phyloP scores from a whole-genome alignment of 2,113 vertebrate species.

The Neolamprologus ventralis region DNA sequence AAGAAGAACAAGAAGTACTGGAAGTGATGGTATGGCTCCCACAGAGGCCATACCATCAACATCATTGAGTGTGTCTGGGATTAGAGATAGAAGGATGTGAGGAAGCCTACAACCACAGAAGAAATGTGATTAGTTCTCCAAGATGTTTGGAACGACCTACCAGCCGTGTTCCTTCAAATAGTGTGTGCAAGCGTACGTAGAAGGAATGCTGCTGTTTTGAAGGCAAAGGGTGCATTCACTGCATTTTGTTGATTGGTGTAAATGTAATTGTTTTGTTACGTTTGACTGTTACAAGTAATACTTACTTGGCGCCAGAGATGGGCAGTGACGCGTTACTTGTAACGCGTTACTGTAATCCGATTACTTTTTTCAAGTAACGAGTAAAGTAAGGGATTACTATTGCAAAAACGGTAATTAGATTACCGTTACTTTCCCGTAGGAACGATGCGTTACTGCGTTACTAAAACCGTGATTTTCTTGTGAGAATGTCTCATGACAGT shows the following conservation, averaged over 20 bases:
- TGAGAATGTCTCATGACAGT: no score
- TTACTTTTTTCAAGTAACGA: no score
- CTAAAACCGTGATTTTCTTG: no score
- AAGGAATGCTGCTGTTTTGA: background rate
- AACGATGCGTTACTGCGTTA: no score
- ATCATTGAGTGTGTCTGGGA: background rate
- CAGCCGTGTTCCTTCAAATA: background rate
- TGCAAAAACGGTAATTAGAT: no score
- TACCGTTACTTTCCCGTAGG: no score
- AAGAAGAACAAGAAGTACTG: background rate
- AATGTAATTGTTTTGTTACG: background rate
- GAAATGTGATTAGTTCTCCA: background rate
- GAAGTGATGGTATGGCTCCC: background rate
- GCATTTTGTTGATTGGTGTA: background rate
- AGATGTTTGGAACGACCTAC: background rate
- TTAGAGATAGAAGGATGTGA: background rate
- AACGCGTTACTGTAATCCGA: no score
- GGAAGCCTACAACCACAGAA: background rate
- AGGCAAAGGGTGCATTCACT: background rate
- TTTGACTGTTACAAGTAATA: background rate
- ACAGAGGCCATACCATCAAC: background rate
- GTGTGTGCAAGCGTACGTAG: background rate
- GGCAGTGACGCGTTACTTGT: no score
- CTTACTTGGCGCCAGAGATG: background rate
- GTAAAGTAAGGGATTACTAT: no score